Base-by-base conservation (phyloP, 2,888 invertebrate species). In the Chalcosyrphus nemorum region DNA sequence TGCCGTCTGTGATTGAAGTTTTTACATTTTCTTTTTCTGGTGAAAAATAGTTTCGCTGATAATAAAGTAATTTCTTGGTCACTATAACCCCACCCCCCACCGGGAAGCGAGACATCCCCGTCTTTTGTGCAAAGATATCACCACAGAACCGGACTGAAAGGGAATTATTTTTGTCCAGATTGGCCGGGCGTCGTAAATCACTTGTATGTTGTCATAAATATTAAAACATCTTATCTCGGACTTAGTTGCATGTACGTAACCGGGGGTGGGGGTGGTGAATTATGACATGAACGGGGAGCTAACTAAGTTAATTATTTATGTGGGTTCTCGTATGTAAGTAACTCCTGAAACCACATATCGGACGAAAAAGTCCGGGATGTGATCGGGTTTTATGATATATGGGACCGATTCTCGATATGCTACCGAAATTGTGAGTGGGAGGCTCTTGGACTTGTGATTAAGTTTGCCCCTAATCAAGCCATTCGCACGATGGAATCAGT, bases 271-370 rank as follows among this genome's bases (percentile, higher is more conserved):
- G 19, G 61, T 29, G 9, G 74, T 78, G 74, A 84, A 74, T 84
- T 84, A 75, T 78, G 74, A 77, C 38, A 27, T 43, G 65, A 52
- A 13, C 9, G 43, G 35, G 41, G 68, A 82, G 82, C 88, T 88
- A 89, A 89, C 90, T 90, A 90, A 88, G 90, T 91, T 91, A 91
- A 91, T 91, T 91, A 91, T 91, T 91, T 90, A 91, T 90, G 90
- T 90, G 75, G 78, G 84, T 70, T 68, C 50, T 21, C 13, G n/a
- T n/a, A n/a, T n/a, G n/a, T n/a, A n/a, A n/a, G n/a, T n/a, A n/a
- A n/a, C n/a, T n/a, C n/a, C n/a, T n/a, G n/a, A n/a, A n/a, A 65
- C 38, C 59, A 35, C 35, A 45, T n/a, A n/a, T n/a, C n/a, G n/a
- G n/a, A n/a, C n/a, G 5, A 4, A 72, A 35, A 45, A 52, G 9